Base-by-base conservation (phyloP, 2,888 invertebrate genomes). In the Camptogramma bilineatum region DNA sequence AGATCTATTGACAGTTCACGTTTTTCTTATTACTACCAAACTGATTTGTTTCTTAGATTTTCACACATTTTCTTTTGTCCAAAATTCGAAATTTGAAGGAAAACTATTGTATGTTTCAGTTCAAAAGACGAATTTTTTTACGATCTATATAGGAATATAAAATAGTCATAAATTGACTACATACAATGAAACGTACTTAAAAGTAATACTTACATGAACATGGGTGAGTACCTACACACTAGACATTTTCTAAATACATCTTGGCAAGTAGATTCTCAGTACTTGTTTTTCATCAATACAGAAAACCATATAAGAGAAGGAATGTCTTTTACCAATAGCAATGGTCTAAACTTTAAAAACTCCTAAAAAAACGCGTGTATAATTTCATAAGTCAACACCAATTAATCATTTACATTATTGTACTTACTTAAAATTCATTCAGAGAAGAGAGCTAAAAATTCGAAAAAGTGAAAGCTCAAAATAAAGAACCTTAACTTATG, bases 371-470 rank as follows among this genome's bases (percentile, higher is more conserved):
- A 39, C 47, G 46, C 42, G 17, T 39, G 17, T 61, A 17, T 9
- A 54, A 48, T 48, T 53, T 31, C 28, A 61, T 28, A 48, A 52
- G 46, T 47, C n/a, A 9, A 61, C 18, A 65, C 65, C 61, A 66
- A 62, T 62, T 42, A 9, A 55, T 55, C 24, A 52, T 39, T 51
- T 61, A 9, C 21, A 48, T n/a, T 19, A 47, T 58, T 61, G 52
- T 61, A 57, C 48, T 61, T 61, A 57, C 48, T 61, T 62, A 47
- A 65, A 61, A 62, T 62, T 66, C 62, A 66, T 58, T 60, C 64
- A 56, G 17, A 60, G 64, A 66, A 72, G 72, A 72, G 70, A 70
- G 72, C 70, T 63, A 48, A 62, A 64, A 70, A 68, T 67, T 70
- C 63, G 66, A 66, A 55, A 70, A 66, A 62, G 52, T 62, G 64